These are phyloP conservation scores for Leptinotarsa haldemani DNA, from an alignment of 2,888 invertebrate species.

Conservation along the genomic window DNA sequence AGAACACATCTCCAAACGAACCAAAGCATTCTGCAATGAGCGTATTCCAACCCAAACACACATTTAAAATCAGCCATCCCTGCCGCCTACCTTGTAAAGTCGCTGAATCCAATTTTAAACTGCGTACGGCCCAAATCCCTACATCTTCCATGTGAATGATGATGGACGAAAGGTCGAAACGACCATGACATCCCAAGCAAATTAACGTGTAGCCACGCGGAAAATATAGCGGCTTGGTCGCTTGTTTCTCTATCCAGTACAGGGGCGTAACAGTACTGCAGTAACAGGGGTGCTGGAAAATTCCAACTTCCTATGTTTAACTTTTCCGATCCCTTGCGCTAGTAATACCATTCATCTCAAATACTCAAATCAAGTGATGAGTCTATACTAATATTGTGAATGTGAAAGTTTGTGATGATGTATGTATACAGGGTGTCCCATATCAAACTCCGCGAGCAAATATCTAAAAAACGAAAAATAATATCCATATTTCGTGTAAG, in stretches of 20 bases:
- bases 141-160: constrained; percentile 61
- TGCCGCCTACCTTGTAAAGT: neutral
- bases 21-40: neutral
- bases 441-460: no score
- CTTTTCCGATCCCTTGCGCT: no score
- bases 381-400: no score
- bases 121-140: constrained; percentile 57
- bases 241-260: constrained; percentile 53
- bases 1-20: neutral
- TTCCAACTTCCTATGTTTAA: no score
- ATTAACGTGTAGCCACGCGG: constrained; percentile 64
- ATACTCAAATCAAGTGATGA: no score
- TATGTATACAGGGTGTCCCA: no score
- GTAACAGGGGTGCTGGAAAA: neutral
- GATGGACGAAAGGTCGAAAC: constrained; percentile 58
- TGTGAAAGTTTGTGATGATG: no score
- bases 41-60: neutral
- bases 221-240: constrained; percentile 62
- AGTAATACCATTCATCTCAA: no score
- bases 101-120: constrained; percentile 53
- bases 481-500: no score
- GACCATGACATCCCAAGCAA: constrained; percentile 61
- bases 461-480: no score
- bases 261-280: constrained; percentile 45
- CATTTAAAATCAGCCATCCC: constrained; percentile 3